Base-by-base conservation (phyloP, 2,888 invertebrate genomes). In the Erebia epiphron region DNA sequence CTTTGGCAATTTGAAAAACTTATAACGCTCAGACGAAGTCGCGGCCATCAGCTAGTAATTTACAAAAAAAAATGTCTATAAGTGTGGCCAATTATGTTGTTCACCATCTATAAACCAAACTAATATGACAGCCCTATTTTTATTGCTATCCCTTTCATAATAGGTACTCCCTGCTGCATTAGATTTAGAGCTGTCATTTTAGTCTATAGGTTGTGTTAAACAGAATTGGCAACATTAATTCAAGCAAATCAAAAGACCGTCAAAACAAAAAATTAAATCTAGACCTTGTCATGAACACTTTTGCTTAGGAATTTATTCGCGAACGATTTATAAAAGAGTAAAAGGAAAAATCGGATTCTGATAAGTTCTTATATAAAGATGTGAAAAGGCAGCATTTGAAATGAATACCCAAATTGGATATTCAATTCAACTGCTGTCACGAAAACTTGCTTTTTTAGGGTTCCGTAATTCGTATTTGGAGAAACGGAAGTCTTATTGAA, bases 251-350 rank as follows among this genome's bases (percentile, higher is more conserved):
- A n/a, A 60, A 60, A 60, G 9, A 4, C 13, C 26, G 58, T 58
- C 58, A 35, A 58, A 26, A 26, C 26, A 41, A 43, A 60, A 41
- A 10, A 10, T 68, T 64, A 71, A 71, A 71, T 60, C 60, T 71
- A 54, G 56, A 68, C 60, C 52, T 65, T 71, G 71, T 71, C 71
- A 71, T 52, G 63, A 56, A 35, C 64, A 54, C n/a, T n/a, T n/a
- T n/a, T n/a, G n/a, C n/a, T n/a, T n/a, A n/a, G n/a, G 54, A 16
- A 57, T 69, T 57, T 69, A 21, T 65, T 65, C 60, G 52, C 60
- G 57, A 65, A 58, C 35, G 35, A 64, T 64, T 50, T 64, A 52
- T 26, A 35, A 52, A 11, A 26, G 50, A 63, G 26, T 18, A 49
- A 14, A 49, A 7, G 21, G 8, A 35, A 35, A 58, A 58, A 58